These are phyloP conservation scores for Neoniphon sammara DNA, from an alignment of 2,797 vertebrate species.

Conservation along the genomic window DNA sequence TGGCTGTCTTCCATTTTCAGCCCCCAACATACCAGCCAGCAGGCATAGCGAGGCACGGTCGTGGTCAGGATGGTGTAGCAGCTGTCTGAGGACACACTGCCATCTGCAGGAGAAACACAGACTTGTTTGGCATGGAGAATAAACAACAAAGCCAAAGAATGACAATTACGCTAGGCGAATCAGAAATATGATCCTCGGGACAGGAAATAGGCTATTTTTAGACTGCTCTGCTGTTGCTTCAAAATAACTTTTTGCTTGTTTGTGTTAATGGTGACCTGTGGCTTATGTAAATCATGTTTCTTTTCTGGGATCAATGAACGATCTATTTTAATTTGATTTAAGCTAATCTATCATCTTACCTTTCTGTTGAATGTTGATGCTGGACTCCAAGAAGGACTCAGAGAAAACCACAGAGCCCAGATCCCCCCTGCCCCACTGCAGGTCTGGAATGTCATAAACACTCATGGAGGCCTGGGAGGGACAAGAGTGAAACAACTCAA, in stretches of 20 bases:
- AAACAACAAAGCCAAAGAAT: conserved; percentile 33
- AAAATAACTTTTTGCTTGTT: conserved; percentile 14
- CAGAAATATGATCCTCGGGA: conserved; percentile 19
- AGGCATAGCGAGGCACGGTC: conserved; percentile 88
- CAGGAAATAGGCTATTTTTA: conserved; percentile 42
- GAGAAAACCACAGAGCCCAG: conserved; percentile 95
- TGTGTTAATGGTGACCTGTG: conserved; percentile 24
- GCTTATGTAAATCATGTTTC: conserved; percentile 35
- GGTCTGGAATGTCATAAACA: conserved; percentile 91
- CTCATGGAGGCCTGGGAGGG: conserved; percentile 87
- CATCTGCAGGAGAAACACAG: conserved; percentile 86
- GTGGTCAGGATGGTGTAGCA: conserved; percentile 89
- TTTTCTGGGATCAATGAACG: conserved; percentile 38
- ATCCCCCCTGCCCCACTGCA: conserved; percentile 80
- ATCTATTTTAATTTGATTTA: conserved; percentile 24
- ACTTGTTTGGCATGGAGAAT: conserved; percentile 1
- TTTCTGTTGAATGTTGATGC: conserved; percentile 90
- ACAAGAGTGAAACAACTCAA: background rate
- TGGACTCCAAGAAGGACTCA: conserved; percentile 94
- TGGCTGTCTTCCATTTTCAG: conserved; percentile 1
- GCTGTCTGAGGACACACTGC: conserved; percentile 89
- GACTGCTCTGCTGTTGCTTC: conserved; percentile 3
- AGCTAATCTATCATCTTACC: conserved; percentile 76
- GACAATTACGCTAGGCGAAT: conserved; percentile 31
- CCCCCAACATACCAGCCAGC: conserved; percentile 90